These are phyloP conservation scores for Danionella dracula DNA, from an alignment of 2,797 vertebrate species.

Conservation along the genomic window DNA sequence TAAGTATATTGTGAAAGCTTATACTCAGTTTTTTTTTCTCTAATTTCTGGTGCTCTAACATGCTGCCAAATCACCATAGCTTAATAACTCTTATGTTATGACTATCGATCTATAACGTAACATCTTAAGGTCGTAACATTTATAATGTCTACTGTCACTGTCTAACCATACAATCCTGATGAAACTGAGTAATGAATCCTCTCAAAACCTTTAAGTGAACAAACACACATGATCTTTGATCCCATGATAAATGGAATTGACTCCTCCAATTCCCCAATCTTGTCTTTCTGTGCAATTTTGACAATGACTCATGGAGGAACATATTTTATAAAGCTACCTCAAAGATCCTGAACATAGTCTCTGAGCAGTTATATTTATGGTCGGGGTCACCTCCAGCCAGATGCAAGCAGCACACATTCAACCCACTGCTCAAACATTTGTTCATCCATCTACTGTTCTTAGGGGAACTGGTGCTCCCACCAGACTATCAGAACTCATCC, in stretches of 20 bases:
- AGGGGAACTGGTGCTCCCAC: conserved; percentile 23
- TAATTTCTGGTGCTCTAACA: too few relatives aligned
- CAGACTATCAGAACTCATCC: conserved; percentile 35
- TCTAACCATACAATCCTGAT: too few relatives aligned
- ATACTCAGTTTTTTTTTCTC: too few relatives aligned
- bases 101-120: too few relatives aligned
- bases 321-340: conserved; percentile 2
- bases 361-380: conserved; percentile 16
- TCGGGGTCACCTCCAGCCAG: conserved; percentile 8
- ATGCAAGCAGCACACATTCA: conserved; percentile 33
- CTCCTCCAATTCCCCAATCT: neutral
- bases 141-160: too few relatives aligned
- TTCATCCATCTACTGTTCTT: conserved; percentile 37
- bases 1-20: too few relatives aligned
- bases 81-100: too few relatives aligned
- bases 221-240: neutral
- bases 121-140: too few relatives aligned
- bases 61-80: too few relatives aligned
- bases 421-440: conserved; percentile 30
- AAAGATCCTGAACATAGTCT: conserved; percentile 6
- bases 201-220: neutral
- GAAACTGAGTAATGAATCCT: too few relatives aligned
- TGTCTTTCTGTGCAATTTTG: neutral
- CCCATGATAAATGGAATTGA: neutral
- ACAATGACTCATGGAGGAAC: neutral